Base-by-base conservation (phyloP, 1,140 invertebrate species). In the Caenorhabditis latens region DNA sequence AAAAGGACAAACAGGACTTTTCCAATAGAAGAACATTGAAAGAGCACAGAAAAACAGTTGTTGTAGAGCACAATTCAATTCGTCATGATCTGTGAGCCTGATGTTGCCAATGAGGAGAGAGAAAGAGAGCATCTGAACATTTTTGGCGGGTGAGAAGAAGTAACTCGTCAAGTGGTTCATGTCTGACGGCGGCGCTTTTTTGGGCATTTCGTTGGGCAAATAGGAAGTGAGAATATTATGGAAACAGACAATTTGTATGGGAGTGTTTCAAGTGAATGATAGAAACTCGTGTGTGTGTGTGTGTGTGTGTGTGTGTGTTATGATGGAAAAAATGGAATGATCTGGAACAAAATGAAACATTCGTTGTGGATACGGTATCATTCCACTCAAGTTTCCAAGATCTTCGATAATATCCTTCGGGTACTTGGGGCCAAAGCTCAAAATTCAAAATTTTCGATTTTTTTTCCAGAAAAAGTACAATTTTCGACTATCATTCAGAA, bases 71-170 rank as follows among this genome's bases (percentile, higher is more conserved):
- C 40, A 71, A 71, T 40, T 65, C 61, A 65, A 65, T 71, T 71
- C 65, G 65, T 71, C 65, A 71, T 71, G 65, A 71, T 71, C 65
- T 71, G 65, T 71, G 65, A 71, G 65, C 40, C 65, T 71, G 65
- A 71, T 71, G 65, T 71, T 46, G 42, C 40, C n/a, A 24, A 46
- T 32, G 32, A 71, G 16, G 21, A 63, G 61, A 63, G 5, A 21
- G 6, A 4, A 11, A 13, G 61, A n/a, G n/a, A n/a, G n/a, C n/a
- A n/a, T n/a, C n/a, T n/a, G n/a, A 58, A 58, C 55, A 58, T 58
- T 58, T 58, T 58, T 58, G 55, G n/a, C 21, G 32, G 32, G 32
- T 32, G 32, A 32, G 32, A 32, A 32, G 32, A 32, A 32, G 21
- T 71, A 43, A 71, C 42, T 71, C 65, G 40, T 71, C 65, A 71